Percentiles rank a stretch among this genome's conserved stretches.
Conservation (phyloP, 2,113 vertebrate genomes). For the Neopipo cinnamomea region DNA sequence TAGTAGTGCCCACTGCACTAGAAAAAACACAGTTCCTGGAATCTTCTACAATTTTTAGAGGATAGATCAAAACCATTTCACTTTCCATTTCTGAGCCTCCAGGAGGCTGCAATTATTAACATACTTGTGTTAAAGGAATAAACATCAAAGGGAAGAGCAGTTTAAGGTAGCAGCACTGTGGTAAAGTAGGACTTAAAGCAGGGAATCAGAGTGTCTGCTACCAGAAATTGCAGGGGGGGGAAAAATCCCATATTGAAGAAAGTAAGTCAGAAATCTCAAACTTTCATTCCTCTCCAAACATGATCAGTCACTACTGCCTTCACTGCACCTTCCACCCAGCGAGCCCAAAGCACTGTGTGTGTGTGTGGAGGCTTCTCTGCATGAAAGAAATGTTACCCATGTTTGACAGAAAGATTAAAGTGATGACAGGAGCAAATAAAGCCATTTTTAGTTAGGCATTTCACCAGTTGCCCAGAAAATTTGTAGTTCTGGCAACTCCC, state of each 20-base stretch:
- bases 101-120: neutral
- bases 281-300: neutral
- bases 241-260: neutral
- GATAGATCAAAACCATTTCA: neutral
- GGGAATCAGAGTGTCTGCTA: neutral
- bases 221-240: neutral
- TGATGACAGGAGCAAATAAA: neutral
- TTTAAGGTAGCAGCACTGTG: neutral
- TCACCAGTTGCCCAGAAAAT: neutral
- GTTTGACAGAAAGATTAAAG: neutral
- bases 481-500: neutral
- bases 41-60: neutral
- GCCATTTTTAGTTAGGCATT: neutral
- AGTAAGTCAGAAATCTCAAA: neutral
- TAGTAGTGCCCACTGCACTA: neutral
- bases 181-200: neutral
- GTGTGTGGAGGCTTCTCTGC: neutral
- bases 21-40: neutral
- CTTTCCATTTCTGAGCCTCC: neutral
- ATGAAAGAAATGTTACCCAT: neutral
- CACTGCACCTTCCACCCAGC: neutral
- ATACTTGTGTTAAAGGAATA: neutral
- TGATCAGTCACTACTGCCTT: neutral
- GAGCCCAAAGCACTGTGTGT: neutral
- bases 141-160: neutral